Percentiles rank a stretch among this genome's conserved stretches.
These are phyloP conservation scores for Sparidentex hasta DNA, from an alignment of 2,797 vertebrate species.

Conservation along the genomic window DNA sequence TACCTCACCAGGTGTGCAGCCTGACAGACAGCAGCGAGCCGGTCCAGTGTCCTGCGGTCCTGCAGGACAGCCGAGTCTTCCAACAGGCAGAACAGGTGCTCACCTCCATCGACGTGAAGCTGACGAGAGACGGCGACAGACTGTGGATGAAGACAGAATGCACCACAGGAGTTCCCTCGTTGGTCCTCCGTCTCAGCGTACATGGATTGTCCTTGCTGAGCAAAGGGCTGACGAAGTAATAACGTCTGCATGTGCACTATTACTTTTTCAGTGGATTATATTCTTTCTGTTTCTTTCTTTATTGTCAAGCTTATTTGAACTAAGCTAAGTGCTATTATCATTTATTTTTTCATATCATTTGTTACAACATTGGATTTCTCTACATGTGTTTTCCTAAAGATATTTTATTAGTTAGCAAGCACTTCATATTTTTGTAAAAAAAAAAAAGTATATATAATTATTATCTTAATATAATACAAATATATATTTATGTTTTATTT, in stretches of 20 bases:
- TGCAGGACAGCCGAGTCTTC: constrained; percentile 79
- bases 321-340: background rate
- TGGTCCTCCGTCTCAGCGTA: constrained; percentile 86
- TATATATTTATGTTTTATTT: constrained; percentile 27
- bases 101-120: constrained; percentile 72
- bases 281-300: constrained; percentile 31
- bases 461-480: background rate
- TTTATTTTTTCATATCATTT: background rate
- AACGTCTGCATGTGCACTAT: background rate
- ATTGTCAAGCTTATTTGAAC: background rate
- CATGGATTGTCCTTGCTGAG: constrained; percentile 81
- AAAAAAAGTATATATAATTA: background rate
- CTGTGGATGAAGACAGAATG: constrained; percentile 75
- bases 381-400: background rate
- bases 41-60: constrained; percentile 64
- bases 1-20: constrained; percentile 47
- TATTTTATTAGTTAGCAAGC: constrained; percentile 15
- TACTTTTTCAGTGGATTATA: background rate
- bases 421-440: constrained; percentile 28
- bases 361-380: too few species aligned
- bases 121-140: constrained; percentile 78
- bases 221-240: constrained; percentile 9
- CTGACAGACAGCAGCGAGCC: constrained; percentile 42
- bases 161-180: constrained; percentile 60
- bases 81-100: constrained; percentile 84